Percentiles rank a stretch among this genome's conserved stretches.
Evolutionary conservation across 2,113 vertebrate genomes (phyloP).

Genomic region (Ageneiosus marmoratus): DNA sequence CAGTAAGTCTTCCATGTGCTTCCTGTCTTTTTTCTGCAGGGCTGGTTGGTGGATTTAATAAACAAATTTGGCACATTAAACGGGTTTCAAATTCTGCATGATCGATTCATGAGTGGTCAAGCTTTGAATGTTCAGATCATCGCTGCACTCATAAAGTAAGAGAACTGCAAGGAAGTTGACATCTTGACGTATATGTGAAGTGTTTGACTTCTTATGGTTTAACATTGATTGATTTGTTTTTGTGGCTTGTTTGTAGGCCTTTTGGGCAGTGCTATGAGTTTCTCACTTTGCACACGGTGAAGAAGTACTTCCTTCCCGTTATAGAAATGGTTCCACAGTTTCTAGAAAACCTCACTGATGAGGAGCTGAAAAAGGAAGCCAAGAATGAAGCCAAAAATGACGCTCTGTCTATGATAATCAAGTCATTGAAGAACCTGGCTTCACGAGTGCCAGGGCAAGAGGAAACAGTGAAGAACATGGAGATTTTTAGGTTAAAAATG

Average conservation of each 20-base stretch:
- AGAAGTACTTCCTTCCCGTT: constrained; percentile 98
- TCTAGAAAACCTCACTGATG: constrained; percentile 98
- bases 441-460: constrained; percentile 98
- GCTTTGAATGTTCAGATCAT: constrained; percentile 99
- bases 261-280: constrained; percentile 99
- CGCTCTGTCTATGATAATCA: constrained; percentile 99
- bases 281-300: constrained; percentile 97
- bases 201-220: not conserved
- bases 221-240: not conserved
- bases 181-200: not conserved
- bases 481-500: constrained; percentile 99
- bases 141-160: constrained; percentile 99
- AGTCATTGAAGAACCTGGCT: constrained; percentile 98
- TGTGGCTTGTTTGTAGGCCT: constrained; percentile 76
- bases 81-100: constrained; percentile 98
- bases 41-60: constrained; percentile 99
- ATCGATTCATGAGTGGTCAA: constrained; percentile 98
- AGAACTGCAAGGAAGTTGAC: not conserved
- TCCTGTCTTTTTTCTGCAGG: constrained; percentile 70
- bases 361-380: constrained; percentile 99
- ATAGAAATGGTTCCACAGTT: constrained; percentile 99
- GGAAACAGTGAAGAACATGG: constrained; percentile 99
- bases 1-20: constrained; percentile 15
- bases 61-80: constrained; percentile 99
- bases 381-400: constrained; percentile 99